Evolutionary conservation across 2,113 vertebrate species (phyloP), one percentile per base, ranked within the genome.

Genomic region (Carettochelys insculpta): DNA sequence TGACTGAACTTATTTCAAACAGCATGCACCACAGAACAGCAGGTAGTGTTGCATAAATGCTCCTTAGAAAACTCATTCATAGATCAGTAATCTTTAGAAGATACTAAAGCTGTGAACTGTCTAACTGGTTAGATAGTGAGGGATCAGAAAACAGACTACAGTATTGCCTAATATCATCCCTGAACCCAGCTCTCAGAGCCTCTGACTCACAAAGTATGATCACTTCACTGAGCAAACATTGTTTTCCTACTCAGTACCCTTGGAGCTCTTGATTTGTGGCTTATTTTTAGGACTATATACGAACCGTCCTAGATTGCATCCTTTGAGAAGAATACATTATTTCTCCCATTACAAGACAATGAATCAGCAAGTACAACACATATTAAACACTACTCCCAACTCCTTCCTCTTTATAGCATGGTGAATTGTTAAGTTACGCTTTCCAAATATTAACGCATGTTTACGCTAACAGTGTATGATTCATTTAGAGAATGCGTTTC

Each of bases 241-340:
- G 79, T 53, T 75, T 86, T 84, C 12, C 54, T 86, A 88, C 51
- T 54, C 25, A 48, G 14, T 65, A 91, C 75, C 24, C 80, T 43
- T 56, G 12, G 3, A 11, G 8, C 17, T 73, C 2, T 75, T 84
- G 1, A 1, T 61, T 83, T 73, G 34, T 65, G 13, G 83, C 2
- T 1, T 52, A 13, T 5, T 82, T 50, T 20, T 5, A 3, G 83
- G 20, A 38, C 41, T 38, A 24, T 5, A 1, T 3, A 56, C 3
- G 5, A 47, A 22, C 2, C 3, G 4, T 53, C 3, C 3, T 43
- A 31, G 48, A 34, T 8, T 61, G 17, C 58, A 61, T 34, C 14
- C 58, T 61, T 16, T 19, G 14, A 4, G 51, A 80, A 77, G 73
- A 5, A 11, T 4, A 2, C 38, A 45, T 84, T 24, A 43, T n/a